A percentile compares a stretch with the other conserved stretches of the same genome.
Conservation (phyloP, 1,140 invertebrate genomes). For the Subanguina moxae region DNA sequence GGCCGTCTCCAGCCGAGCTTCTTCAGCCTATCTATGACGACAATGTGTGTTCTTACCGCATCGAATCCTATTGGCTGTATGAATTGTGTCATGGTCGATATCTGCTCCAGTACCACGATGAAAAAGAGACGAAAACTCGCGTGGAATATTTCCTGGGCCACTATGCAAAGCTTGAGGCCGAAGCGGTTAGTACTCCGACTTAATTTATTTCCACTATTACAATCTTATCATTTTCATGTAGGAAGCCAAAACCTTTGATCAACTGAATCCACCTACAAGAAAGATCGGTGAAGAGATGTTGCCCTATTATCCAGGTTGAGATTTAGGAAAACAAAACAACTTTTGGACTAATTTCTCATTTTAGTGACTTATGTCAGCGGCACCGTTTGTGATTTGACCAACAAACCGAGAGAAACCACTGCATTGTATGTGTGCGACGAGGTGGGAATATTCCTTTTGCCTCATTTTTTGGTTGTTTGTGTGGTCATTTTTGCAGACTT, state of each 20-base stretch:
- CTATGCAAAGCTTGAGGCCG: conserved; percentile 5
- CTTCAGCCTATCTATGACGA: conserved; percentile 36
- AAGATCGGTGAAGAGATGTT: conserved; percentile 80
- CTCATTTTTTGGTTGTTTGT: not conserved
- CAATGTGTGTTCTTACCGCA: conserved; percentile 61
- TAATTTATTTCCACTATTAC: too few relatives aligned
- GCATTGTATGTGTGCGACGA: conserved; percentile 61
- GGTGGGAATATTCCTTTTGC: conserved; percentile 32
- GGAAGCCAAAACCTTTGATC: conserved; percentile 38
- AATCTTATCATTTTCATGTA: not conserved
- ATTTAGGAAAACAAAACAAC: conserved; percentile 29
- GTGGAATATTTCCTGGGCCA: conserved; percentile 41
- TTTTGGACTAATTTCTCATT: not conserved
- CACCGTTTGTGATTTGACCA: conserved; percentile 83
- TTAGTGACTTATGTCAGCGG: conserved; percentile 64
- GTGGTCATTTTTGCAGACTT: too few relatives aligned
- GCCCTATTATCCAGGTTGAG: conserved; percentile 65
- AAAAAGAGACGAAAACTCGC: conserved; percentile 68
- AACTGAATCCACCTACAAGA: conserved; percentile 63
- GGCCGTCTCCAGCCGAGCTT: conserved; percentile 33
- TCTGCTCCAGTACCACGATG: conserved; percentile 89
- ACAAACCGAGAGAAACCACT: conserved; percentile 55
- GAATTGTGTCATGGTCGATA: conserved; percentile 87
- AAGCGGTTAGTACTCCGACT: conserved; percentile 6
- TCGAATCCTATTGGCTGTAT: conserved; percentile 95